A percentile compares a stretch with the other conserved stretches of the same genome.
Evolutionary conservation across 2,113 vertebrate species (phyloP).

Genomic region (Orientallactaga bullata): DNA sequence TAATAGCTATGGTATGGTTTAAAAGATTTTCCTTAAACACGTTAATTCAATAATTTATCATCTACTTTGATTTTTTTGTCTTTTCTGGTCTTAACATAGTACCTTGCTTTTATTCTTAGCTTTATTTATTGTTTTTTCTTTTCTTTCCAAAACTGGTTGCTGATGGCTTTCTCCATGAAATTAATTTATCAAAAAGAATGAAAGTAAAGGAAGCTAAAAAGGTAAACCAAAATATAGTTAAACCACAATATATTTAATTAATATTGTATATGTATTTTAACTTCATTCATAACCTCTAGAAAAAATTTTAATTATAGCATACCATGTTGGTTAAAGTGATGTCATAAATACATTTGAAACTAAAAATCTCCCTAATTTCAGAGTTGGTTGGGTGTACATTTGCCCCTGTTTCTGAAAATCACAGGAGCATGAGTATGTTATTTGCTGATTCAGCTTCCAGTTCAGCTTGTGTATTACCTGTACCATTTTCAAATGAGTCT

Average conservation of each 20-base stretch:
- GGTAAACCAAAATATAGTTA: not conserved
- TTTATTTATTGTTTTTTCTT: slow-evolving; percentile 37
- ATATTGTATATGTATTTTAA: not conserved
- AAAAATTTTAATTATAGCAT: not conserved
- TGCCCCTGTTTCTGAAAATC: slow-evolving; percentile 10
- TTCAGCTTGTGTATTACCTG: not conserved
- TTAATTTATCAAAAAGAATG: slow-evolving; percentile 6
- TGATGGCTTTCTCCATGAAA: not conserved
- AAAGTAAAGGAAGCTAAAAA: slow-evolving; percentile 10
- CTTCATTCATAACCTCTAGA: not conserved
- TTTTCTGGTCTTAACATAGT: not conserved
- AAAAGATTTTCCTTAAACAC: slow-evolving; percentile 33
- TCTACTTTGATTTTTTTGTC: not conserved
- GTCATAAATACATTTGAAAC: slow-evolving; percentile 24
- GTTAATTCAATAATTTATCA: not conserved
- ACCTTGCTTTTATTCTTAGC: not conserved
- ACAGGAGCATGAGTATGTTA: not conserved
- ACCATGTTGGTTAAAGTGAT: slow-evolving; percentile 8
- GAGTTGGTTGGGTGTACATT: slow-evolving; percentile 24
- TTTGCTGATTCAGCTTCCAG: not conserved
- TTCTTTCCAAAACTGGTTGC: not conserved
- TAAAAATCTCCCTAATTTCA: not conserved
- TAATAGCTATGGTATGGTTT: not conserved
- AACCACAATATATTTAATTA: not conserved
- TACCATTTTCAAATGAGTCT: slow-evolving; percentile 21